Conservation (phyloP, 2,797 vertebrate genomes). For the Sebastes wilsoni region DNA sequence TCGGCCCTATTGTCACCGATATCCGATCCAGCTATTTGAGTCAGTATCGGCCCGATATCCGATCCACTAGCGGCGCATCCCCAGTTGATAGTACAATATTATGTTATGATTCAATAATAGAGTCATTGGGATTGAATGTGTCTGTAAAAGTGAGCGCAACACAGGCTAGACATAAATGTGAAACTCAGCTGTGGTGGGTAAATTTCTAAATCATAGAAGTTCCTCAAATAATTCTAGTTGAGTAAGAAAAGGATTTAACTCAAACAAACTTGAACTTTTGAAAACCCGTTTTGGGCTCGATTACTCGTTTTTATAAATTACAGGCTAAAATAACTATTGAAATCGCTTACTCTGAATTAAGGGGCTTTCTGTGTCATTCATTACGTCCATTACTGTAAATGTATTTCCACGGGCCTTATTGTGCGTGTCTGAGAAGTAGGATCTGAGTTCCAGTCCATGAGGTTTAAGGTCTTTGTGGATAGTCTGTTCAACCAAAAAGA, state of each 20-base stretch:
- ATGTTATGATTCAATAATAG: background rate
- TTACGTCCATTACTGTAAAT: background rate
- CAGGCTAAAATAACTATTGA: background rate
- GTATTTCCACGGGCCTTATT: conserved; percentile 11
- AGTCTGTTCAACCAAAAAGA: conserved; percentile 33
- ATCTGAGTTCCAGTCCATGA: conserved; percentile 27
- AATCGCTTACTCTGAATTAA: background rate
- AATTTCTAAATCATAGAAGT: background rate
- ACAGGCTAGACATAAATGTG: background rate
- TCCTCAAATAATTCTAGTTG: background rate
- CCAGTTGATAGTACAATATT: background rate
- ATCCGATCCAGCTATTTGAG: no score
- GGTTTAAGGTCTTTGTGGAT: conserved; percentile 23
- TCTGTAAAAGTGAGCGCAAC: background rate
- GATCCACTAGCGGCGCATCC: no score
- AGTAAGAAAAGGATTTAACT: background rate
- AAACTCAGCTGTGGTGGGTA: background rate
- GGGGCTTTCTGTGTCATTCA: background rate
- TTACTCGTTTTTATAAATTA: background rate
- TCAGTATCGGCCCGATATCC: no score
- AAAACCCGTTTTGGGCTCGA: background rate
- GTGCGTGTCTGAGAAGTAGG: background rate
- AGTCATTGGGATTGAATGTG: background rate
- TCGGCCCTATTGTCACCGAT: no score
- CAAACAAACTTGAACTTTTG: background rate